phyloP scores from a whole-genome alignment of 2,888 invertebrate genomes.

The Xestia rhomboidea region DNA sequence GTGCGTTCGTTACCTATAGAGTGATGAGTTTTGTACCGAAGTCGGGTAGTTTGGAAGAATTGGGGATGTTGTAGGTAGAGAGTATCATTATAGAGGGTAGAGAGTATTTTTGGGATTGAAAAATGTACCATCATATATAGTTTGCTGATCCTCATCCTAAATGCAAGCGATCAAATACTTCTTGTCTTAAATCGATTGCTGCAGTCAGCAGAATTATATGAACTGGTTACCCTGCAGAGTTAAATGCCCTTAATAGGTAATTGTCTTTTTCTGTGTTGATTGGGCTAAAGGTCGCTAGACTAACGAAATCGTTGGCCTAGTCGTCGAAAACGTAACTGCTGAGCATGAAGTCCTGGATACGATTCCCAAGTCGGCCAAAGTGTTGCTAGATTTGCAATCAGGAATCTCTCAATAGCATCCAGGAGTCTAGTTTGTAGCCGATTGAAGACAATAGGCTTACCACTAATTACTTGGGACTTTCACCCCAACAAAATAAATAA shows the following conservation, averaged over 20 bases:
- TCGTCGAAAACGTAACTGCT: background rate
- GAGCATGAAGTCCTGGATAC: background rate
- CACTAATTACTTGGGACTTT: background rate
- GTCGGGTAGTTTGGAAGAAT: constrained; percentile 24
- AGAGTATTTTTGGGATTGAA: constrained; percentile 14
- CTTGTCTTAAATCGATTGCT: background rate
- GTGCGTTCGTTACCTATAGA: constrained; percentile 65
- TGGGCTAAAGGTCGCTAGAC: background rate
- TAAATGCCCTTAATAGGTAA: background rate
- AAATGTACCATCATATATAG: background rate
- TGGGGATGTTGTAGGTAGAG: constrained; percentile 19
- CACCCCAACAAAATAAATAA: no score
- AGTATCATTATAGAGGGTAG: constrained; percentile 6
- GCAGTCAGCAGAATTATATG: background rate
- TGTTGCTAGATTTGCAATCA: background rate
- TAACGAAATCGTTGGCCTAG: background rate
- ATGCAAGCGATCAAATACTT: background rate
- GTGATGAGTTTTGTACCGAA: constrained; percentile 58
- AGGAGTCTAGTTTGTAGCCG: background rate
- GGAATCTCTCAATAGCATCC: background rate
- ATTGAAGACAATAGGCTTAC: background rate
- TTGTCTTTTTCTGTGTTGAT: background rate
- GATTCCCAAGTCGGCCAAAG: background rate
- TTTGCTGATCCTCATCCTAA: background rate
- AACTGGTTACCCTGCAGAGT: background rate